Base-by-base conservation (phyloP, 2,113 vertebrate species). In the Fulica atra region DNA sequence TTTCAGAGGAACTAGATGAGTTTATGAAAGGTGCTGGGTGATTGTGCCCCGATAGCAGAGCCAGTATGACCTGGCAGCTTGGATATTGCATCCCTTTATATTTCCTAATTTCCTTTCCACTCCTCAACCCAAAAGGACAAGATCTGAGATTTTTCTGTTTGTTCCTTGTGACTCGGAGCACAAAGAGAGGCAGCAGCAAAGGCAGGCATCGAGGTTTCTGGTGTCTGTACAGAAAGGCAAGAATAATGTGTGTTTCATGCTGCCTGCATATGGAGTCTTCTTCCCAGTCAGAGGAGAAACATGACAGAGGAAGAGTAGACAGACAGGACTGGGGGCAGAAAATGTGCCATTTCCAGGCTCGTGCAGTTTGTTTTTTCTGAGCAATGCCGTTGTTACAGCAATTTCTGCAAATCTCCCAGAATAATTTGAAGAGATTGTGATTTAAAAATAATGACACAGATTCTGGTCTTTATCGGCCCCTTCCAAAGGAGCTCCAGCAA, bases 41-140 rank as follows among this genome's bases (percentile, higher is more conserved):
- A 77, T 96, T 61, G 36, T 36, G 36, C 28, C 40, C 50, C 29
- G 48, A 60, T 84, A 79, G 69, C 69, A 89, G 83, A 81, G 65
- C 80, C 54, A 64, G 14, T 36, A 12, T 40, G 69, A 33, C 69
- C 81, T 71, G 15, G 51, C 81, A 56, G 48, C 76, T 82, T 86
- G 54, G 40, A 13, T 96, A 81, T 85, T 87, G n/a, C 46, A 28
- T 88, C 83, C 18, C 25, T 82, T 93, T 36, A 17, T 72, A 82
- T 73, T 91, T 95, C 81, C 71, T 89, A 46, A 94, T 95, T 93
- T 91, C 81, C 91, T 95, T 89, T 19, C 92, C 11, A 3, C 54
- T 85, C 57, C 21, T 40, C 78, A 89, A 3, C 28, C 38, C 36
- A 20, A 61, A 35, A 82, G 91, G 86, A 86, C 82, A 93, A 90